Evolutionary conservation across 2,888 invertebrate genomes (phyloP).

Genomic region (Cantharis rustica): DNA sequence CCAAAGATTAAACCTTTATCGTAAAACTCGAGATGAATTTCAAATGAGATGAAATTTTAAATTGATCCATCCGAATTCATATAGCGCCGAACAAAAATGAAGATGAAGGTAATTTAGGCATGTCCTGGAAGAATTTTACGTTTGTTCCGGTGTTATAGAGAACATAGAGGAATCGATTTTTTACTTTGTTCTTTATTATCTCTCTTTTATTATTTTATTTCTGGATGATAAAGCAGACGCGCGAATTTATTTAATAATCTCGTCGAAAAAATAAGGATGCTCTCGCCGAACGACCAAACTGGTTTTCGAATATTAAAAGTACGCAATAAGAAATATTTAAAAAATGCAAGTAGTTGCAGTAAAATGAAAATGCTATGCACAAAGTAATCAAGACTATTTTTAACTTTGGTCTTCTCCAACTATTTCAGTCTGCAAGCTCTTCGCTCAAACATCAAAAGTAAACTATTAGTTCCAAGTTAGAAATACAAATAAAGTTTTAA

Average conservation of each 20-base stretch:
- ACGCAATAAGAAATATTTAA: not conserved
- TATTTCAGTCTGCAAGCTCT: constrained; percentile 30
- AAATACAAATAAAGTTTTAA: constrained; percentile 25
- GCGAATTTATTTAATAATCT: not conserved
- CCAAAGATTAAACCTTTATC: constrained; percentile 3
- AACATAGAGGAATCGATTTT: not conserved
- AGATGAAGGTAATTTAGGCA: constrained; percentile 13
- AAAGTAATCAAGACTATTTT: constrained; percentile 6
- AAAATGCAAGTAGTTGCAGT: not conserved
- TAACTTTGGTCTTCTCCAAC: constrained; percentile 26
- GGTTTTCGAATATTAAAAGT: not conserved
- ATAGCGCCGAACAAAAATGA: constrained; percentile 6
- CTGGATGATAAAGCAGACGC: not conserved
- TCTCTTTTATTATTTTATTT: not conserved
- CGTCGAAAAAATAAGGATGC: not conserved
- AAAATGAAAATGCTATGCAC: not conserved
- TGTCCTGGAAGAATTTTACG: not conserved
- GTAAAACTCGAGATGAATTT: constrained; percentile 8
- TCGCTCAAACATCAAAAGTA: constrained; percentile 19
- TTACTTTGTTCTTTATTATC: not conserved
- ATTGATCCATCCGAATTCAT: constrained; percentile 14
- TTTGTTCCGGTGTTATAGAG: not conserved
- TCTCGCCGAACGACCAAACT: too few relatives aligned
- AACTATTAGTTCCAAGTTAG: constrained; percentile 24
- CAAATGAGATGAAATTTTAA: constrained; percentile 12